Conservation (phyloP, 2,113 vertebrate species). For the Bambusicola thoracicus region DNA sequence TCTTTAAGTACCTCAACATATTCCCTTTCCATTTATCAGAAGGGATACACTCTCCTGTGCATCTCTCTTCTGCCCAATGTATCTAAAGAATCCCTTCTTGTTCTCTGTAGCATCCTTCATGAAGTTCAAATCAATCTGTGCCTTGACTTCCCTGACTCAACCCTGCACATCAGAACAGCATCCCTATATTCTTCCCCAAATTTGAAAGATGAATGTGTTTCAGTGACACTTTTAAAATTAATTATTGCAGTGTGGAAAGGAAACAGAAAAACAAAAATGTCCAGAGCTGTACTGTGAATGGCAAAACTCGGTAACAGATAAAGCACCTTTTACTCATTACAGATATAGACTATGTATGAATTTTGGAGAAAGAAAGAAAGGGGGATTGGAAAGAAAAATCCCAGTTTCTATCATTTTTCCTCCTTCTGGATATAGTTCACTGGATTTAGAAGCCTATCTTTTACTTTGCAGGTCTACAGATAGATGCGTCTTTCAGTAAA, state of each 20-base stretch:
- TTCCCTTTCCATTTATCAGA: too few species aligned
- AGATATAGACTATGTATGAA: not conserved
- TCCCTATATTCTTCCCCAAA: too few species aligned
- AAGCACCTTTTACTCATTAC: not conserved
- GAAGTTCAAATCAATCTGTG: too few species aligned
- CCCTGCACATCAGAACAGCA: too few species aligned
- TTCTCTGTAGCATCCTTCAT: too few species aligned
- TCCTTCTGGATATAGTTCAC: not conserved
- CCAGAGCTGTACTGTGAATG: not conserved
- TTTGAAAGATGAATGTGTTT: not conserved
- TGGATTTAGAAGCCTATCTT: not conserved
- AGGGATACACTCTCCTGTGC: too few species aligned
- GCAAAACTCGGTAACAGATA: not conserved
- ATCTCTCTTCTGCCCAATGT: too few species aligned
- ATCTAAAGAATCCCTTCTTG: too few species aligned
- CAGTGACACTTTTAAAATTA: not conserved
- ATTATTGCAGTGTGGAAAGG: not conserved
- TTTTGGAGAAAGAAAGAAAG: not conserved
- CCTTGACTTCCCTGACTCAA: too few species aligned
- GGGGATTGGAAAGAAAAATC: not conserved
- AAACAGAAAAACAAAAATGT: not conserved
- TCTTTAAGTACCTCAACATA: not conserved
- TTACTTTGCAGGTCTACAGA: not conserved
- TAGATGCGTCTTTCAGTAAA: not conserved
- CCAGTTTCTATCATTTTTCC: not conserved